phyloP scores from a whole-genome alignment of 2,113 vertebrate genomes.

The Anhinga anhinga region DNA sequence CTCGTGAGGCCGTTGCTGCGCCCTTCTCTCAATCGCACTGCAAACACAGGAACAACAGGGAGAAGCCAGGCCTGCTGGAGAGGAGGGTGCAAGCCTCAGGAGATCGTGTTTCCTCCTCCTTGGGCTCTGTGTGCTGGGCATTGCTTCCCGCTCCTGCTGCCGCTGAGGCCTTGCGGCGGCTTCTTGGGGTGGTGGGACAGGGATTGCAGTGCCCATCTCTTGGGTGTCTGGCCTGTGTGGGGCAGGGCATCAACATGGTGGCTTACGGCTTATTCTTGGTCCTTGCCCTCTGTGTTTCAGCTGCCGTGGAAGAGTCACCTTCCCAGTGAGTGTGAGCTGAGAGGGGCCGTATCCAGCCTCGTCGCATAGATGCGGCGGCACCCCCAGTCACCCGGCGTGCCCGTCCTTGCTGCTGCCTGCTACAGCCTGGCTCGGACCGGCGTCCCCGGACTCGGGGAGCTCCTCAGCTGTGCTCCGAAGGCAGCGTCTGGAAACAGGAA shows the following conservation, averaged over 20 bases:
- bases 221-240: background rate
- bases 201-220: background rate
- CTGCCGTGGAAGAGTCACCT: conserved; percentile 58
- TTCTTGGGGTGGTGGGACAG: background rate
- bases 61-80: background rate
- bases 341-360: background rate
- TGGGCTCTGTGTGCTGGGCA: background rate
- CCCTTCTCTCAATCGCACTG: background rate
- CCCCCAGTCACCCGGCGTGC: background rate
- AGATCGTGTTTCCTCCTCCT: background rate
- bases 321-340: conserved; percentile 42
- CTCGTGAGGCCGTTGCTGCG: background rate
- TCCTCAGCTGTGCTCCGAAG: background rate
- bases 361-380: background rate
- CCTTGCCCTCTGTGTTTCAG: conserved; percentile 53
- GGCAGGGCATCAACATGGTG: background rate
- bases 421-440: background rate
- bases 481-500: background rate
- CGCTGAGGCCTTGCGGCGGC: background rate
- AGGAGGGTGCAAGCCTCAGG: background rate
- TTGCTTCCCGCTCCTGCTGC: background rate
- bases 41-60: background rate
- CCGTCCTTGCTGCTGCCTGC: background rate
- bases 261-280: background rate
- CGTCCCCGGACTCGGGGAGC: background rate